phyloP scores from a whole-genome alignment of 53 echinoderm and acorn worm species.

The Holothuria leucospilota region DNA sequence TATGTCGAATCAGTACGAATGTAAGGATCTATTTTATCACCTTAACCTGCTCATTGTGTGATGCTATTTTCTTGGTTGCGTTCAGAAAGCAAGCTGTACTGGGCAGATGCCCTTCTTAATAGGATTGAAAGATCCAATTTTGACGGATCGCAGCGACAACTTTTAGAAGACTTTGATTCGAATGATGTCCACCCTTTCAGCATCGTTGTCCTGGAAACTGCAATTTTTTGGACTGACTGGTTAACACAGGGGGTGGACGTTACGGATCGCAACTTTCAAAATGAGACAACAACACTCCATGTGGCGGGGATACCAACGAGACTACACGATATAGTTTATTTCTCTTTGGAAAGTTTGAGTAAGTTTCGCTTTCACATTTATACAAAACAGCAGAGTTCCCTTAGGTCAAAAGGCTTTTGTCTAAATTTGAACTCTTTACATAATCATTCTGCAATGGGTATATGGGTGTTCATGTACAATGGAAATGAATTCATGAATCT shows the following conservation, averaged over 20 bases:
- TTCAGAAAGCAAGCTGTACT: conserved; percentile 8
- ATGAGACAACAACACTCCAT: not conserved
- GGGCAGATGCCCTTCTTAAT: not conserved
- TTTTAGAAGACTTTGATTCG: not conserved
- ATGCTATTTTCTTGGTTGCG: not conserved
- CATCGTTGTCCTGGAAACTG: not conserved
- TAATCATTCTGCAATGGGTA: too few species aligned
- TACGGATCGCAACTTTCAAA: not conserved
- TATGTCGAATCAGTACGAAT: too few species aligned
- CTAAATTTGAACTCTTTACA: too few species aligned
- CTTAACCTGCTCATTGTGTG: too few species aligned
- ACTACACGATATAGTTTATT: not conserved
- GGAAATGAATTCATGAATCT: too few species aligned
- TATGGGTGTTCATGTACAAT: too few species aligned
- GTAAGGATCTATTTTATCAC: too few species aligned
- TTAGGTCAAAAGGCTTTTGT: too few species aligned
- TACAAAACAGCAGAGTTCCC: too few species aligned
- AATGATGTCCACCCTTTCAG: not conserved
- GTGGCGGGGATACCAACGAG: not conserved
- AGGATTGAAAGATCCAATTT: conserved; percentile 14
- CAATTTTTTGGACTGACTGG: conserved; percentile 16
- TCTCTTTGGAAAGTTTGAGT: too few species aligned
- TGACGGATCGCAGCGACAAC: not conserved
- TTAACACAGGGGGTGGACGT: not conserved
- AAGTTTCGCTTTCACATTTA: too few species aligned